phyloP scores from a whole-genome alignment of 2,888 invertebrate species.

The Gymnoscelis rufifasciata region DNA sequence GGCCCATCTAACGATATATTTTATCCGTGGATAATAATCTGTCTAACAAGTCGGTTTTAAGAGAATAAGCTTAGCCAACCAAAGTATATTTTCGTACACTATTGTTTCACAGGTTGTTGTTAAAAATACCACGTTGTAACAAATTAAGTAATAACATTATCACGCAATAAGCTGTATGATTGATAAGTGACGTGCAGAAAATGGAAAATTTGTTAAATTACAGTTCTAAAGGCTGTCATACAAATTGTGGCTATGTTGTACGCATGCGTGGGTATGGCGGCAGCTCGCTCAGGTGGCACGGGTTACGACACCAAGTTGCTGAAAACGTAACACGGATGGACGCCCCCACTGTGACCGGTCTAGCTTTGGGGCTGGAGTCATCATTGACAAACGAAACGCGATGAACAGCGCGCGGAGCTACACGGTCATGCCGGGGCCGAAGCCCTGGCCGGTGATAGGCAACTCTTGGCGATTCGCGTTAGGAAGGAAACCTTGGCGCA shows the following conservation, averaged over 20 bases:
- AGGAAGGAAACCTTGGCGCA: slow-evolving; percentile 64
- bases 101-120: no score
- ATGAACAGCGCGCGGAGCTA: slow-evolving; percentile 76
- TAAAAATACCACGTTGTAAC: no score
- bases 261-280: slow-evolving; percentile 41
- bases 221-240: slow-evolving; percentile 14
- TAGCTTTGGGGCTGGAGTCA: slow-evolving; percentile 42
- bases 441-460: slow-evolving; percentile 84
- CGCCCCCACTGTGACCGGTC: slow-evolving; percentile 54
- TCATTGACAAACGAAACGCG: slow-evolving; percentile 54
- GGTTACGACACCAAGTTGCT: slow-evolving; percentile 55
- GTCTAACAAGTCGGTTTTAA: no score
- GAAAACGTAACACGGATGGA: slow-evolving; percentile 57
- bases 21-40: no score
- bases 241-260: slow-evolving; percentile 30
- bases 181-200: background rate
- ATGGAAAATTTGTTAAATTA: slow-evolving; percentile 5
- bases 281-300: slow-evolving; percentile 46
- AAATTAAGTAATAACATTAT: no score
- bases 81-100: no score
- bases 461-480: slow-evolving; percentile 90
- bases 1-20: no score
- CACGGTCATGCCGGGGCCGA: slow-evolving; percentile 85
- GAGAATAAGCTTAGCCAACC: no score
- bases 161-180: no score